Evolutionary conservation across 2,113 vertebrate genomes (phyloP).

Genomic region (Pseudopipra pipra): DNA sequence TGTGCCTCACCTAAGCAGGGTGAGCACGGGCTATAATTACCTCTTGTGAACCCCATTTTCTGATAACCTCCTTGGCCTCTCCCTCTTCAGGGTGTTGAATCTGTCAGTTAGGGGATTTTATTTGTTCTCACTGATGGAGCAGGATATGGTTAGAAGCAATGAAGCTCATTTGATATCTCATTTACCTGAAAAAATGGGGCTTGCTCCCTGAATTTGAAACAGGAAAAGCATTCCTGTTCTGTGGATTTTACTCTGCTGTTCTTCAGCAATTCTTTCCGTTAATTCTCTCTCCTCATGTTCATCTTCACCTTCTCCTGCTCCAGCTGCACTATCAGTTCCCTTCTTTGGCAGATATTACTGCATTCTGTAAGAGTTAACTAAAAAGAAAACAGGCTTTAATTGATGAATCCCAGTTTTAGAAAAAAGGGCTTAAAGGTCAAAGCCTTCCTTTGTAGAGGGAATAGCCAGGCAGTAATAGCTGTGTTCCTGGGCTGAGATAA

Average conservation of each 20-base stretch:
- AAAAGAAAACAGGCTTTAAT: conserved; percentile 19
- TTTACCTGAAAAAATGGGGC: not conserved
- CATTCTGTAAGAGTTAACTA: not conserved
- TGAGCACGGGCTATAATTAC: conserved; percentile 39
- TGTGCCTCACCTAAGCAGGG: conserved; percentile 41
- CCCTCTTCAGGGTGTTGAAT: conserved; percentile 9
- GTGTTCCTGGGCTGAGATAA: not conserved
- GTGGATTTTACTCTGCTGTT: not conserved
- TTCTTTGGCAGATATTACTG: not conserved
- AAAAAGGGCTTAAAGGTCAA: conserved; percentile 28
- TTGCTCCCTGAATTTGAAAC: not conserved
- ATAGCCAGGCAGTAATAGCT: not conserved
- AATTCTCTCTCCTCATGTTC: not conserved
- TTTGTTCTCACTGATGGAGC: conserved; percentile 10
- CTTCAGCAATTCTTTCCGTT: not conserved
- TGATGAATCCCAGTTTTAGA: not conserved
- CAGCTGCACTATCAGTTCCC: not conserved
- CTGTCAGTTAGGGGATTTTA: conserved; percentile 27
- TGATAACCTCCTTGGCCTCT: conserved; percentile 38
- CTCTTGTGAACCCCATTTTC: conserved; percentile 43
- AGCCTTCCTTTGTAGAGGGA: not conserved
- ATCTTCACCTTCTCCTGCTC: not conserved
- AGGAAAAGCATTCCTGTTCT: not conserved
- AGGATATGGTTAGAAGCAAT: not conserved
- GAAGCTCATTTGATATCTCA: conserved; percentile 20